phyloP scores from a whole-genome alignment of 2,797 vertebrate genomes.

The Pogonophryne albipinna region DNA sequence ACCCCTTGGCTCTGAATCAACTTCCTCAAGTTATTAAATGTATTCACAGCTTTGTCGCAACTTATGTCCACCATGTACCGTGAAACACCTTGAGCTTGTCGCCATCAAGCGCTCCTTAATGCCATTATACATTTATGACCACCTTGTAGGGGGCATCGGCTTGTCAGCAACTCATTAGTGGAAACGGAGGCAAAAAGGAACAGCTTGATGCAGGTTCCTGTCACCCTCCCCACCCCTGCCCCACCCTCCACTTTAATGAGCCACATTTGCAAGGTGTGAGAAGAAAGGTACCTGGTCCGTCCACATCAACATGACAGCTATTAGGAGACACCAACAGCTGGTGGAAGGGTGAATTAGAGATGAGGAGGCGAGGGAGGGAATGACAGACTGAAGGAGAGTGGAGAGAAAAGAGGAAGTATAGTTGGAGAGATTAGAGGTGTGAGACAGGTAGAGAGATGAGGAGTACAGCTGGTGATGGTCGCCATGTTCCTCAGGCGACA shows the following conservation, averaged over 20 bases:
- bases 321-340: conserved; percentile 79
- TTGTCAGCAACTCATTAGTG: conserved; percentile 74
- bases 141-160: conserved; percentile 64
- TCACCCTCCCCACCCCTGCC: conserved; percentile 61
- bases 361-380: conserved; percentile 47
- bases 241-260: conserved; percentile 77
- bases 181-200: conserved; percentile 53
- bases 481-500: conserved; percentile 50
- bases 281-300: conserved; percentile 62
- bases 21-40: conserved; percentile 61
- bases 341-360: conserved; percentile 69
- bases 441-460: conserved; percentile 41
- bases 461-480: conserved; percentile 50
- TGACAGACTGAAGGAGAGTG: conserved; percentile 47
- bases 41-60: conserved; percentile 63
- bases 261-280: conserved; percentile 77
- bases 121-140: conserved; percentile 75
- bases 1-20: conserved; percentile 32
- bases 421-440: conserved; percentile 12
- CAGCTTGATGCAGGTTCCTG: conserved; percentile 59
- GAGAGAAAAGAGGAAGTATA: neutral
- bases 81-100: conserved; percentile 71
- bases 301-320: conserved; percentile 75
- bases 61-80: conserved; percentile 68
- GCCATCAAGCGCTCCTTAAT: conserved; percentile 60